Conservation (phyloP, 1,140 invertebrate genomes). For the Procambarus clarkii region DNA sequence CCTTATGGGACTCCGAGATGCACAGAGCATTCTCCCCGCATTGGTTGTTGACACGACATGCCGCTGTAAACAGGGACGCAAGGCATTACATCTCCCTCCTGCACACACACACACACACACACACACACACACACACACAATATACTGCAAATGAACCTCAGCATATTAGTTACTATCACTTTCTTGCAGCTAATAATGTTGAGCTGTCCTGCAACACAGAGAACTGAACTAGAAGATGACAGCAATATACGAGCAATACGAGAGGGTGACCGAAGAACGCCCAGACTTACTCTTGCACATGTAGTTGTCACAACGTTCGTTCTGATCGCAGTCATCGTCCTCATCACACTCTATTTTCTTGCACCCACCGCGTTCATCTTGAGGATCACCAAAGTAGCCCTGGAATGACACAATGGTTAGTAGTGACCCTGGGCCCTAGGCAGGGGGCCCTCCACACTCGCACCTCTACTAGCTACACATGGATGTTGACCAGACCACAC, state of each 20-base stretch:
- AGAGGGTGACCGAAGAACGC: no score
- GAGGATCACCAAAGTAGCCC: constrained; percentile 87
- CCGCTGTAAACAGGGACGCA: constrained; percentile 78
- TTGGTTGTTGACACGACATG: constrained; percentile 86
- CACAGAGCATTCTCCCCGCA: constrained; percentile 90
- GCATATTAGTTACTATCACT: no score
- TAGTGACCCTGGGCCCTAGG: no score
- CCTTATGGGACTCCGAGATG: constrained; percentile 85
- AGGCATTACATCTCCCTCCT: background rate
- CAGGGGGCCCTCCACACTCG: no score
- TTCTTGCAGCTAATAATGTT: no score
- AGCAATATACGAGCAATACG: no score
- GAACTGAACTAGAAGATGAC: no score
- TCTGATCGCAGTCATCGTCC: constrained; percentile 84
- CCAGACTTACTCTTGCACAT: constrained; percentile 68
- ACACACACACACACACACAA: background rate
- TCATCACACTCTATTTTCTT: constrained; percentile 88
- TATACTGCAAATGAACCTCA: no score
- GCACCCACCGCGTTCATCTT: constrained; percentile 78
- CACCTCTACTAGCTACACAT: no score
- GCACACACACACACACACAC: background rate
- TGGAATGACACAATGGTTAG: constrained; percentile 72
- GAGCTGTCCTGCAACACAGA: background rate
- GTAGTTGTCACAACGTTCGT: constrained; percentile 84
- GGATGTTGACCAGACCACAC: no score